Percentiles rank a stretch among this genome's conserved stretches.
Conservation (phyloP, 2,113 vertebrate species). For the Tinamus guttatus region DNA sequence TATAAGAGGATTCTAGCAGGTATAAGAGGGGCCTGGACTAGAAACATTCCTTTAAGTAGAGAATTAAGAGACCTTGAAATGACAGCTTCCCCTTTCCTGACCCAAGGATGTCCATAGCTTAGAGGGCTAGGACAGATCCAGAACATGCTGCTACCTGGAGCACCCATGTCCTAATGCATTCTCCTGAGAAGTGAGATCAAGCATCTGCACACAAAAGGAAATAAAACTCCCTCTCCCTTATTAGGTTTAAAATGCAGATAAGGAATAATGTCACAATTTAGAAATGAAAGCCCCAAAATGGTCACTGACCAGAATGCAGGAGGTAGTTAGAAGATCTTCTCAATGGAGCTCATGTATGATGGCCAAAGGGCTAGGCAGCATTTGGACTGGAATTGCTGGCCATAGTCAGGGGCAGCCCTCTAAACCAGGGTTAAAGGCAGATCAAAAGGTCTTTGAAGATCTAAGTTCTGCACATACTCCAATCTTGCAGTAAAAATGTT, state of each 20-base stretch:
- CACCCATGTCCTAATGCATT: neutral
- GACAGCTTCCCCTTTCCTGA: neutral
- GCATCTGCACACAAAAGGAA: neutral
- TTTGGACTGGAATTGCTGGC: neutral
- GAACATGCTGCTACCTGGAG: accelerated
- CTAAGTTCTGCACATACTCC: neutral
- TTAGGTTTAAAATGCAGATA: neutral
- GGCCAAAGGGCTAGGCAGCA: neutral
- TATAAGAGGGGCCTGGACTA: neutral
- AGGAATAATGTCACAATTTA: neutral
- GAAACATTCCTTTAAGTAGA: neutral
- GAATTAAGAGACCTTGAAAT: neutral
- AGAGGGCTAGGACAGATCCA: neutral
- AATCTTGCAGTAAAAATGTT: neutral
- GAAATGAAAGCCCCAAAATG: neutral
- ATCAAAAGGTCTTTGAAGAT: neutral
- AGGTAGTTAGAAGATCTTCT: neutral
- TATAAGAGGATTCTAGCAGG: no score
- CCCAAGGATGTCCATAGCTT: accelerated
- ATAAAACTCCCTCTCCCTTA: neutral
- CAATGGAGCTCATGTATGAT: no score
- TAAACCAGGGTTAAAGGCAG: neutral
- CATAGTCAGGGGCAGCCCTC: neutral
- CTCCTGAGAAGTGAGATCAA: neutral
- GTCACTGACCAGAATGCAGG: neutral